Evolutionary conservation across 1,140 invertebrate species (phyloP), one percentile per base, ranked within the genome.

Genomic region (Hypsibius dujardini): DNA sequence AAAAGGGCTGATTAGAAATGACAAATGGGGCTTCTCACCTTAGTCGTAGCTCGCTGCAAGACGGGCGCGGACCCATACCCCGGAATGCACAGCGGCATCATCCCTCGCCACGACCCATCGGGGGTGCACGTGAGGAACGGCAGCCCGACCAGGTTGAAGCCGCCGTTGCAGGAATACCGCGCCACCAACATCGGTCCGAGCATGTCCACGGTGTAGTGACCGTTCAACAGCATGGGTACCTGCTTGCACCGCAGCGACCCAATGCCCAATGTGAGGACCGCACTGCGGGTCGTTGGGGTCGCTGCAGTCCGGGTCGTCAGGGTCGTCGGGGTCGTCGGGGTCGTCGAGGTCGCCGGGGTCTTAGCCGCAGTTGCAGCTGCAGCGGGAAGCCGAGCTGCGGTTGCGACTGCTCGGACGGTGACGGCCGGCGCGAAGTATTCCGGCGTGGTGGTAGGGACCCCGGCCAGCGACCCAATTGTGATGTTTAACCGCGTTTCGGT

Each of bases 51-150:
- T 28, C 28, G 28, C 28, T 28, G 28, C 28, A 28, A 28, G 28
- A 28, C 28, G 28, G 28, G 28, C 28, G 28, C 50, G 50, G 7
- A 12, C n/a, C 7, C 62, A 42, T 67, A 67, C 45, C 62, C 62
- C 7, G 62, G 62, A 15, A 67, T 45, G 42, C 62, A 67, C 62
- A 67, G 45, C 3, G 62, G 62, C 62, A 67, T 67, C 12, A 67
- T 45, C 12, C 62, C 62, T 45, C 62, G 12, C 62, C 62, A 67
- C 42, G 62, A 67, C 3, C 62, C 62, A 42, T 67, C 62, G 7
- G 50, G 50, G 42, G 12, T 67, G 45, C 62, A 67, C 62, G 42
- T 67, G 3, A 67, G 45, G 45, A 67, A 67, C 12, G 62, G 62
- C 3, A 67, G 12, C 12, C 62, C 62, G 12, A 67, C 62, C 12